Evolutionary conservation across 2,888 invertebrate genomes (phyloP).

Genomic region (Cetonia aurata): DNA sequence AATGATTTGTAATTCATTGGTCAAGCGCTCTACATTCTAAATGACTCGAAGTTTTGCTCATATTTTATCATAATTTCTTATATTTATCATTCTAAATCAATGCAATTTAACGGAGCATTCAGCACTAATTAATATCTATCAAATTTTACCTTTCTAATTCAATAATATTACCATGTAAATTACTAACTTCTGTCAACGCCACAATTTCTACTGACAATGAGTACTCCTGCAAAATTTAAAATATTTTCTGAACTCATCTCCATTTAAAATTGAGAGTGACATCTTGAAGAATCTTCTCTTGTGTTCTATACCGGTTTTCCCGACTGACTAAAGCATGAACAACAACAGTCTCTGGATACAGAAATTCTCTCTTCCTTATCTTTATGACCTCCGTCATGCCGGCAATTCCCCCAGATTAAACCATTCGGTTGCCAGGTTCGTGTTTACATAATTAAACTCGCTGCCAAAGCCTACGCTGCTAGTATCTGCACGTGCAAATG

Average conservation of each 20-base stretch:
- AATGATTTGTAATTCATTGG: no score
- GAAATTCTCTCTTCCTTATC: constrained; percentile 19
- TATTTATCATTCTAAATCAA: no score
- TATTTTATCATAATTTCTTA: no score
- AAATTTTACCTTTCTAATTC: no score
- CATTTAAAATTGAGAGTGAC: constrained; percentile 6
- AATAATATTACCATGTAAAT: no score
- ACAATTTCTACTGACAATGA: no score
- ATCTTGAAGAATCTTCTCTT: background rate
- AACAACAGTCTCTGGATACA: constrained; percentile 5
- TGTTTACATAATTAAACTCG: constrained; percentile 35
- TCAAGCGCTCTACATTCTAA: no score
- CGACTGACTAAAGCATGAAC: background rate
- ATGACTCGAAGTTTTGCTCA: no score
- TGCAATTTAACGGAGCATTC: no score
- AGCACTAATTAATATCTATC: no score
- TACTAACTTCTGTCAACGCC: no score
- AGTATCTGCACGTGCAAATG: background rate
- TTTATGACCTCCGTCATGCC: constrained; percentile 1
- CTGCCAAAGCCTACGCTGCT: constrained; percentile 13
- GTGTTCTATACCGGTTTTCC: constrained; percentile 2
- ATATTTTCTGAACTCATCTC: background rate
- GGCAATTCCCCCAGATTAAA: constrained; percentile 30
- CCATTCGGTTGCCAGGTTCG: constrained; percentile 7
- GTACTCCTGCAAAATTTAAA: no score